Conservation (phyloP, 2,888 invertebrate genomes). For the Philaethria dido region DNA sequence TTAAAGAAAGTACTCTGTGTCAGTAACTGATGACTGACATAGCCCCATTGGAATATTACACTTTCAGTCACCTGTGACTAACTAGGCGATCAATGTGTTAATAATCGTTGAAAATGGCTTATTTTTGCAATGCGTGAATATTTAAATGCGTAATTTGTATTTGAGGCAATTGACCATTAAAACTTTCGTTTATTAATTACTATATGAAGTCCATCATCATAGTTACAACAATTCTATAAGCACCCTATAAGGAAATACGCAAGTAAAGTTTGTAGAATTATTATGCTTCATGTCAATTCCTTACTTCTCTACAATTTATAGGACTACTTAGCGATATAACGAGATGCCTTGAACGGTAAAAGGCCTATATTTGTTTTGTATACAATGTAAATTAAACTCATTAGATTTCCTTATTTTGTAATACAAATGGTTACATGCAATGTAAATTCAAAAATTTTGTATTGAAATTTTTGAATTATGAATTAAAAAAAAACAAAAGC, state of each 20-base stretch:
- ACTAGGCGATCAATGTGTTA: too few relatives aligned
- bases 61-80: too few relatives aligned
- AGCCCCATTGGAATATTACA: too few relatives aligned
- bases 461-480: not conserved
- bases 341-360: conserved; percentile 17
- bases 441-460: not conserved
- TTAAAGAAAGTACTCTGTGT: too few relatives aligned
- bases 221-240: conserved; percentile 7
- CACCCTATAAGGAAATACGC: not conserved
- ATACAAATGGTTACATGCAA: not conserved
- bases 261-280: conserved; percentile 3
- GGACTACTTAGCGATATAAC: conserved; percentile 19
- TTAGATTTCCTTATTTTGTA: not conserved
- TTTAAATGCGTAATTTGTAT: too few relatives aligned
- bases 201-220: not conserved
- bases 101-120: too few relatives aligned
- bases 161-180: too few relatives aligned
- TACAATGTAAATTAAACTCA: conserved; percentile 4
- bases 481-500: too few relatives aligned
- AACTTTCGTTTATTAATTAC: not conserved
- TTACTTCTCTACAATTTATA: conserved; percentile 35
- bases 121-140: too few relatives aligned
- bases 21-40: too few relatives aligned
- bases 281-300: conserved; percentile 22
- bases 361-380: conserved; percentile 15